Conservation (phyloP, 1,140 invertebrate genomes). For the Zaprionus vittiger region DNA sequence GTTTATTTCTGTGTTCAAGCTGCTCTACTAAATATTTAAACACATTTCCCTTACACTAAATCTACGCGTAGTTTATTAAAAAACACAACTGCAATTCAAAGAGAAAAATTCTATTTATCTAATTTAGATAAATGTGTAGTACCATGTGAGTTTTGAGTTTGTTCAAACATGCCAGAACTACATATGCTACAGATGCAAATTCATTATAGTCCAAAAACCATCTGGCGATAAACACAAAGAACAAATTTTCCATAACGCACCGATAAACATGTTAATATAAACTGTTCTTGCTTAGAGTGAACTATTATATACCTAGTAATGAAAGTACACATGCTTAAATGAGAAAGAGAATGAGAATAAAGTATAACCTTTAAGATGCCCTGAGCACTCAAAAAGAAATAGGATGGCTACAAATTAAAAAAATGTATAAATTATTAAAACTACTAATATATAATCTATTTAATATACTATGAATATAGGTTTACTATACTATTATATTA, state of each 20-base stretch:
- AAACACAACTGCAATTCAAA: neutral
- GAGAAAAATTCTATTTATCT: neutral
- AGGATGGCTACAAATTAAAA: too few species aligned
- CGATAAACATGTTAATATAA: slow-evolving; percentile 16
- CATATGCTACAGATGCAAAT: slow-evolving; percentile 8
- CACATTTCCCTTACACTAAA: too few species aligned
- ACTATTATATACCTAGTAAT: slow-evolving; percentile 8
- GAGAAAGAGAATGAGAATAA: neutral
- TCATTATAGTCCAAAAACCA: slow-evolving; percentile 12
- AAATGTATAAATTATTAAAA: too few species aligned
- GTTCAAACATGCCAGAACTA: neutral
- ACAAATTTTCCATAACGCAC: slow-evolving; percentile 23
- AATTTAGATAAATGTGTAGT: neutral
- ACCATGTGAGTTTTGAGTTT: neutral
- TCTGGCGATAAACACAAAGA: slow-evolving; percentile 14
- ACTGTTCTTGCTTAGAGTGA: neutral
- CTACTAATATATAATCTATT: too few species aligned
- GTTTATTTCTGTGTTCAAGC: too few species aligned
- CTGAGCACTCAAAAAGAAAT: too few species aligned
- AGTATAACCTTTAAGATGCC: neutral
- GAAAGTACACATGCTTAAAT: neutral
- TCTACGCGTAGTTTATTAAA: neutral
- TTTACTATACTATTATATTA: too few species aligned
- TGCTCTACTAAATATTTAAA: too few species aligned
- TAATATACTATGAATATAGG: too few species aligned